phyloP scores from a whole-genome alignment of 1,140 invertebrate genomes.

The Triops longicaudatus region DNA sequence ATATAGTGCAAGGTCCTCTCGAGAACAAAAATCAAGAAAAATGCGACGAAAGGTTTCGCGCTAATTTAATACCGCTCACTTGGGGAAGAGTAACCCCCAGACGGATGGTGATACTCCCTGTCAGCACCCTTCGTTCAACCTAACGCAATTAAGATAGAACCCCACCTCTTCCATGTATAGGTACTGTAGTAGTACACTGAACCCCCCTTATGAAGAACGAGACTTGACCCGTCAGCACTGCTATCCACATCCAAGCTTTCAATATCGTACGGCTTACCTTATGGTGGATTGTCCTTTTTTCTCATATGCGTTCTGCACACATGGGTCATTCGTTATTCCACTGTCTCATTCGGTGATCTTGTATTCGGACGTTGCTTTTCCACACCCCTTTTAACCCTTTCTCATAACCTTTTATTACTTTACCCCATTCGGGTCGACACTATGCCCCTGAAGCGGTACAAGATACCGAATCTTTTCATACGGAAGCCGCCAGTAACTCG shows the following conservation, averaged over 20 bases:
- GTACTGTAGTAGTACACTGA: neutral
- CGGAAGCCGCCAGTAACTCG: neutral
- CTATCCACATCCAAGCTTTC: neutral
- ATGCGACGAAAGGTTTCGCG: constrained; percentile 50
- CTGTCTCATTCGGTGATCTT: constrained; percentile 5
- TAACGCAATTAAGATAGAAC: neutral
- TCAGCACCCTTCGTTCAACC: too few relatives aligned
- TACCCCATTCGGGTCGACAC: neutral
- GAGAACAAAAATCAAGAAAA: constrained; percentile 54
- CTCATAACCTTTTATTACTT: neutral
- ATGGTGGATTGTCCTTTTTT: neutral
- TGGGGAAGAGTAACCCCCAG: too few relatives aligned
- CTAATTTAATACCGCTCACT: constrained; percentile 32
- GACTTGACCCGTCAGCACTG: neutral
- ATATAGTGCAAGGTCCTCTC: too few relatives aligned
- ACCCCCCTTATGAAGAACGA: neutral
- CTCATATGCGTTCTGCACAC: neutral
- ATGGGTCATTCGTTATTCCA: neutral
- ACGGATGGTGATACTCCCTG: too few relatives aligned
- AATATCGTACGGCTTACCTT: neutral
- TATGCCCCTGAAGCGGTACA: neutral
- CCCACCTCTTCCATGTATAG: constrained; percentile 3
- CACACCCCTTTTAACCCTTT: constrained; percentile 1
- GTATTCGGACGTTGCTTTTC: neutral
- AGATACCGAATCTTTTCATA: neutral